Evolutionary conservation across 2,888 invertebrate species (phyloP).

Genomic region (Brassicogethes aeneus): DNA sequence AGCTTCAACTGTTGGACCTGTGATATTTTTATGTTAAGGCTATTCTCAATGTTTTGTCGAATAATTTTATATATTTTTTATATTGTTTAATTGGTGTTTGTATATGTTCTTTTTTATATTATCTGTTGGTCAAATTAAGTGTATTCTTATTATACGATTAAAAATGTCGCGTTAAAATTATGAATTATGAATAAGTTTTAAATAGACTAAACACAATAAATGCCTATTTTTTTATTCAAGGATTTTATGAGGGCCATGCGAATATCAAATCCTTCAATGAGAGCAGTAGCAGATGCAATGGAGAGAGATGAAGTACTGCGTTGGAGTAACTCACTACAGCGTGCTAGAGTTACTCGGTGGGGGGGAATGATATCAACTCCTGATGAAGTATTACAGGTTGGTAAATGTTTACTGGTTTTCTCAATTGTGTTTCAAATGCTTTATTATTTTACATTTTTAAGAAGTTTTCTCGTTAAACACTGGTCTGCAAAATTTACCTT

Average conservation of each 20-base stretch:
- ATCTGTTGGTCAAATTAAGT: too few relatives aligned
- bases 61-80: too few relatives aligned
- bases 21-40: too few relatives aligned
- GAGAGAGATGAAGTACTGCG: constrained; percentile 87
- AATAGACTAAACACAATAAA: not conserved
- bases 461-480: too few relatives aligned
- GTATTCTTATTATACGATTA: too few relatives aligned
- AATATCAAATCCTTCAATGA: constrained; percentile 84
- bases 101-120: too few relatives aligned
- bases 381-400: constrained; percentile 83
- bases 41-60: too few relatives aligned
- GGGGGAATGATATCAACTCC: constrained; percentile 98
- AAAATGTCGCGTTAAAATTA: too few relatives aligned
- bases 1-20: too few relatives aligned
- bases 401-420: constrained; percentile 13
- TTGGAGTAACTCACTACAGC: constrained; percentile 75
- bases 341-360: constrained; percentile 91
- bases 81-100: too few relatives aligned
- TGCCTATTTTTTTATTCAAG: constrained; percentile 38
- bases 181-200: too few relatives aligned
- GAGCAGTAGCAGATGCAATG: constrained; percentile 89
- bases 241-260: constrained; percentile 92
- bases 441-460: not conserved
- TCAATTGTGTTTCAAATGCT: not conserved
- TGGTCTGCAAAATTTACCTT: too few relatives aligned